Evolutionary conservation across 2,888 invertebrate species (phyloP), one percentile per base, ranked within the genome.

Genomic region (Phalera bucephala): DNA sequence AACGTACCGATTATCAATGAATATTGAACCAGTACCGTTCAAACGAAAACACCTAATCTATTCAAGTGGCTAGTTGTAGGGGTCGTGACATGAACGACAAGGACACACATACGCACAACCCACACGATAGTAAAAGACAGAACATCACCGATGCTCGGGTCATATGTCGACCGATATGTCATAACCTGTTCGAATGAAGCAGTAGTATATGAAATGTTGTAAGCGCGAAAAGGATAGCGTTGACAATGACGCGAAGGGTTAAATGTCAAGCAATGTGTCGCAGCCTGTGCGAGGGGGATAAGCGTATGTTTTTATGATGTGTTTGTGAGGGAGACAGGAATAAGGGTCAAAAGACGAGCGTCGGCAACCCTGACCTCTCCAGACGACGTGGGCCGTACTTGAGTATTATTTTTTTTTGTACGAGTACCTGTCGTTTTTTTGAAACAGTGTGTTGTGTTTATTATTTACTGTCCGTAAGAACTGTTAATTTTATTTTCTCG

Each of bases 21-120:
- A 83, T 89, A 88, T 81, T 85, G 83, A 85, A 86, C 84, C 65
- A 80, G 58, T 53, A 64, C 64, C 46, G 68, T 71, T 74, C 72
- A 66, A 75, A 82, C 82, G 79, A 89, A 88, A 87, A 87, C 87
- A 87, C 85, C 80, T 87, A 89, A 89, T 89, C 88, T 88, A 89
- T 88, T 89, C 86, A 84, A 82, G 79, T 81, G 80, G 82, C 84
- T 85, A 87, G 86, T 71, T 74, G 73, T 67, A 76, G 61, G 82
- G 88, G 88, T 87, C 88, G 80, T 55, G 84, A 84, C 86, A 80
- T 57, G 71, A 54, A 63, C 45, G 77, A 88, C 61, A 72, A 74
- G 71, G 83, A 86, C 64, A 60, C 46, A 52, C 34, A 61, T 68
- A 82, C 40, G 56, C 45, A 62, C 64, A 71, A 55, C 62, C 51